Evolutionary conservation across 2,888 invertebrate genomes (phyloP).

Genomic region (Epinotia demarniana): DNA sequence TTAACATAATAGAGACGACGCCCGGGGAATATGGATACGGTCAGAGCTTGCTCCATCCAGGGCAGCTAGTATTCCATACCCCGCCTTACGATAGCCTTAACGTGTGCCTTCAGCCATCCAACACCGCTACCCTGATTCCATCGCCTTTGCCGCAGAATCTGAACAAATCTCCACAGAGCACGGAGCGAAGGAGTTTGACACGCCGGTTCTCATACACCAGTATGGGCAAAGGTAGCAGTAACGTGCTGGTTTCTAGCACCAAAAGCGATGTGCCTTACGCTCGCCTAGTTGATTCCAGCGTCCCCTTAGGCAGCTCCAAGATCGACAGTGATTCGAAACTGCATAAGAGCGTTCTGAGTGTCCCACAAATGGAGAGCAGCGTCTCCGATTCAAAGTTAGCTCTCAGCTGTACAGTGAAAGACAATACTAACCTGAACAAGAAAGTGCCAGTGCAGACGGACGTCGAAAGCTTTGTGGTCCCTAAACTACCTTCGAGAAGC

Average conservation of each 20-base stretch:
- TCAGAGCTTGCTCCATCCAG: constrained; percentile 95
- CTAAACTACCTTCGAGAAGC: constrained; percentile 76
- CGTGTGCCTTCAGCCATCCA: constrained; percentile 89
- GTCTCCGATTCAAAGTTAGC: constrained; percentile 94
- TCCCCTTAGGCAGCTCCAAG: constrained; percentile 83
- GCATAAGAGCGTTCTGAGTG: constrained; percentile 83
- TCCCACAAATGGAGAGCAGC: constrained; percentile 90
- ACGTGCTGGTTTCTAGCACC: constrained; percentile 74
- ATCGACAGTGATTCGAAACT: constrained; percentile 89
- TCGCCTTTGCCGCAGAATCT: constrained; percentile 75
- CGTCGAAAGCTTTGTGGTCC: constrained; percentile 67
- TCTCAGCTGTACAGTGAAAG: constrained; percentile 88
- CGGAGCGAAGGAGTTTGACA: constrained; percentile 76
- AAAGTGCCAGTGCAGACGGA: constrained; percentile 60
- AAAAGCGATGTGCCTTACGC: constrained; percentile 91
- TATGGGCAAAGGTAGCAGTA: constrained; percentile 77
- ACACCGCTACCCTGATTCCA: constrained; percentile 73
- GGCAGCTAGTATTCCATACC: constrained; percentile 94
- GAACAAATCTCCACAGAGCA: constrained; percentile 73
- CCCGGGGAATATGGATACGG: constrained; percentile 96
- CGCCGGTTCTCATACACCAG: constrained; percentile 80
- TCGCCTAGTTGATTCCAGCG: constrained; percentile 89
- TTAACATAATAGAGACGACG: constrained; percentile 88
- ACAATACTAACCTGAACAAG: constrained; percentile 70
- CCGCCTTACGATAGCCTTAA: constrained; percentile 93